These are phyloP conservation scores for Tarsius wallacei DNA, from an alignment of 2,797 vertebrate genomes.

Conservation along the genomic window DNA sequence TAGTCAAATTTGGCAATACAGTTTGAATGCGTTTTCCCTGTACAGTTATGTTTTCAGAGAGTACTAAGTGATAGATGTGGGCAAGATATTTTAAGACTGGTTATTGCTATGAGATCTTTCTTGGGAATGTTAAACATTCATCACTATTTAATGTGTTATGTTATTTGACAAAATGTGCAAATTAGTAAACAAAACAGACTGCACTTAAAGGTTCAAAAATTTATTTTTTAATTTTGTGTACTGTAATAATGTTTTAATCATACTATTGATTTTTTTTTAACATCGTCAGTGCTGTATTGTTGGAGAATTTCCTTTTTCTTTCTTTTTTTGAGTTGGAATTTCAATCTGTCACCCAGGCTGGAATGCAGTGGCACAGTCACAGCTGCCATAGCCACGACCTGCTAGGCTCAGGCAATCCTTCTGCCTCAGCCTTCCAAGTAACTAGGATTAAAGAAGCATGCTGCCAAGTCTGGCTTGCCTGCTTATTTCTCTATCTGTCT, in stretches of 20 bases:
- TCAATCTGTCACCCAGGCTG: too few species aligned
- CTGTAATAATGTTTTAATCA: neutral
- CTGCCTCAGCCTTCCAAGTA: too few species aligned
- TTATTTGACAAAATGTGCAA: conserved; percentile 19
- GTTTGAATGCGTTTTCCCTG: neutral
- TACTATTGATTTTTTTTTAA: neutral
- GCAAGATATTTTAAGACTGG: conserved; percentile 1
- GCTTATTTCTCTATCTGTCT: too few species aligned
- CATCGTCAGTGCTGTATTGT: neutral
- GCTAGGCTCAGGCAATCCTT: too few species aligned
- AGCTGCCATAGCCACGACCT: too few species aligned
- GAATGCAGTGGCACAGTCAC: too few species aligned
- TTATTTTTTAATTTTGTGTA: neutral
- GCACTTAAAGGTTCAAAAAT: conserved; percentile 11
- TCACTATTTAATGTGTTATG: neutral
- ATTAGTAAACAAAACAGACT: conserved; percentile 5
- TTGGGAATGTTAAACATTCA: neutral
- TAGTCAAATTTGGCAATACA: neutral
- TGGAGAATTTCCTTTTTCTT: neutral
- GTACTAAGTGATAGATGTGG: conserved; percentile 1
- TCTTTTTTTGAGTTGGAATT: too few species aligned
- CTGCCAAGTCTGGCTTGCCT: too few species aligned
- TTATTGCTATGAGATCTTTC: conserved; percentile 12
- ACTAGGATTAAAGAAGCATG: too few species aligned
- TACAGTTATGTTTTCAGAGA: neutral